phyloP scores from a whole-genome alignment of 2,797 vertebrate species.

The Amblyraja radiata region DNA sequence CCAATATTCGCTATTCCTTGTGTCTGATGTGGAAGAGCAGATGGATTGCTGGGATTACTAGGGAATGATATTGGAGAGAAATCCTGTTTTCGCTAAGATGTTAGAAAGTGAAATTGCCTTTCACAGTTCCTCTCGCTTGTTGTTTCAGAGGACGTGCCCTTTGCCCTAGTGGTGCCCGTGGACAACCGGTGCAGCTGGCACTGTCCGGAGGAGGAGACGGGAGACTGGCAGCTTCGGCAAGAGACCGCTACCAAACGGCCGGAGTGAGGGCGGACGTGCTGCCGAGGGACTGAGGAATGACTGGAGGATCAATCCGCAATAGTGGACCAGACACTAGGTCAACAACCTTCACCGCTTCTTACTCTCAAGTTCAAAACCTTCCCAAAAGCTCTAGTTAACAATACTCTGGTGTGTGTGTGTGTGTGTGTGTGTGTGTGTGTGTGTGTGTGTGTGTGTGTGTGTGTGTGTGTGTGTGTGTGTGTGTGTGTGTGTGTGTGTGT shows the following conservation, averaged over 20 bases:
- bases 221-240: conserved; percentile 59
- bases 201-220: conserved; percentile 79
- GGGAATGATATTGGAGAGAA: neutral
- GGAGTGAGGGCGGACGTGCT: neutral
- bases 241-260: conserved; percentile 48
- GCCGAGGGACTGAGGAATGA: neutral
- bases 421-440: too few relatives aligned
- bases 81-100: too few relatives aligned
- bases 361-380: neutral
- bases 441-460: too few relatives aligned
- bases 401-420: neutral
- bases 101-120: neutral
- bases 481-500: too few relatives aligned
- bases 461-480: too few relatives aligned
- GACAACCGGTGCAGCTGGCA: conserved; percentile 74
- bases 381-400: neutral
- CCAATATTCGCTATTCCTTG: too few relatives aligned
- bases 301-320: neutral
- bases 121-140: neutral
- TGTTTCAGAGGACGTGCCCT: neutral
- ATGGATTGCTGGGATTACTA: neutral
- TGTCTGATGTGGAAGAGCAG: too few relatives aligned
- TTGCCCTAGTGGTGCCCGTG: conserved; percentile 50
- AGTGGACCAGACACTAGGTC: neutral
- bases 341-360: neutral